Conservation (phyloP, 1,140 invertebrate genomes). For the Rhynchophorus ferrugineus region DNA sequence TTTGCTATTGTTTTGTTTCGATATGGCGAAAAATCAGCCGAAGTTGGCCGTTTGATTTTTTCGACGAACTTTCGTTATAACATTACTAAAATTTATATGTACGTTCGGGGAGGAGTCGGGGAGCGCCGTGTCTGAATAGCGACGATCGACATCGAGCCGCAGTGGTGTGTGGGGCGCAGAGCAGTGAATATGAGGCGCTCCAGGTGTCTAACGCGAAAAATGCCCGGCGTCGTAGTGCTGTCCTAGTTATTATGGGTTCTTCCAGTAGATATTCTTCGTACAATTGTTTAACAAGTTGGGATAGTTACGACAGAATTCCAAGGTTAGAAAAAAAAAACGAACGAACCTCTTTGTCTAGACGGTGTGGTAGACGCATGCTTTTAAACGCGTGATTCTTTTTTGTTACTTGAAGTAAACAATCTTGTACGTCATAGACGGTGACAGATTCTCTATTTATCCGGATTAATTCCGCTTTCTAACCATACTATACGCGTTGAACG, state of each 20-base stretch:
- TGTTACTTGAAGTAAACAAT: too few relatives aligned
- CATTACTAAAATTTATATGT: too few relatives aligned
- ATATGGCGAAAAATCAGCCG: too few relatives aligned
- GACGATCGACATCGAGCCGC: slow-evolving; percentile 14
- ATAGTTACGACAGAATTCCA: slow-evolving; percentile 80
- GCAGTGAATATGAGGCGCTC: slow-evolving; percentile 32
- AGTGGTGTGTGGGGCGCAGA: slow-evolving; percentile 37
- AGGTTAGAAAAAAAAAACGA: slow-evolving; percentile 67
- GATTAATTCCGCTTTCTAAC: too few relatives aligned
- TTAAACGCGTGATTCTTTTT: too few relatives aligned
- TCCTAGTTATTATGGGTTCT: slow-evolving; percentile 48
- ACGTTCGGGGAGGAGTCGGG: slow-evolving; percentile 12
- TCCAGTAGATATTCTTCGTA: slow-evolving; percentile 76
- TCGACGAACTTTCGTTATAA: too few relatives aligned
- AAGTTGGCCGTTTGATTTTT: too few relatives aligned
- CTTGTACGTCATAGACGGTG: too few relatives aligned
- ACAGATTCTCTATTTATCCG: too few relatives aligned
- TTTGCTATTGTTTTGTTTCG: too few relatives aligned
- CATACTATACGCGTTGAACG: too few relatives aligned
- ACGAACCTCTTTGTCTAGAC: not conserved
- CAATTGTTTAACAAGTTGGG: slow-evolving; percentile 81
- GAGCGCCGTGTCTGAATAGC: slow-evolving; percentile 10
- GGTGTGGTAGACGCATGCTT: not conserved
- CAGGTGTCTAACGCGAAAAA: slow-evolving; percentile 12
- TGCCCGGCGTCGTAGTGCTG: slow-evolving; percentile 10